Evolutionary conservation across 2,797 vertebrate species (phyloP), one percentile per base, ranked within the genome.

Genomic region (Streptopelia turtur): DNA sequence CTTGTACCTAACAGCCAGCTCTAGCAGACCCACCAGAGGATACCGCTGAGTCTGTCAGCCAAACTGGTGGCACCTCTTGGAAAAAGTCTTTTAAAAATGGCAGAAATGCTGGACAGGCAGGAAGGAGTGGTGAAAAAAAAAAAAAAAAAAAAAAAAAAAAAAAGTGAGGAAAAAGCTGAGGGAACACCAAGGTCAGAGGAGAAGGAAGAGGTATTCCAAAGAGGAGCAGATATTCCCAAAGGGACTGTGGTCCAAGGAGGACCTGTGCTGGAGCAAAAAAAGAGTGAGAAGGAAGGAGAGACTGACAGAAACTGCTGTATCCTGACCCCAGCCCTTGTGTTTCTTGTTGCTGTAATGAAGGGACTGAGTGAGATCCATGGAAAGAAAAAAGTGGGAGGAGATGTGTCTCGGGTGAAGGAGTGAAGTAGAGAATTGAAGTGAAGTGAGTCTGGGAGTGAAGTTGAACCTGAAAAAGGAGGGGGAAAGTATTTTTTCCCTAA

Each of bases 271-370:
- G 21, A 41, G n/a, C 11, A 17, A 63, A 53, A 77, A 60, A 66
- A 52, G 35, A 52, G 5, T 45, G 39, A 77, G 17, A 63, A 61
- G 14, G 39, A 55, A 70, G 39, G 21, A 33, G 3, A 1, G 2
- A 28, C 35, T 45, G 18, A 61, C 35, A 65, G 30, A 65, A 77
- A 43, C 6, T 3, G 2, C 21, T 30, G 21, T 1, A 2, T 43
- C 49, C 13, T 50, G n/a, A 79, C 11, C 13, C 12, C 18, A 66
- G 4, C 4, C 22, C 13, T 28, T 69, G 27, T 7, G 16, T 14
- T 1, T 0, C 28, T 66, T 59, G 11, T 11, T 71, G 28, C 35
- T 2, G 0, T 13, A 10, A 20, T 49, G 57, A 72, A 71, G 21
- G 21, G 31, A 20, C 27, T 16, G 61, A 78, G 6, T 28, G 20